Percentiles rank a stretch among this genome's conserved stretches.
phyloP scores from a whole-genome alignment of 2,113 vertebrate species.

The Cepphus grylle region DNA sequence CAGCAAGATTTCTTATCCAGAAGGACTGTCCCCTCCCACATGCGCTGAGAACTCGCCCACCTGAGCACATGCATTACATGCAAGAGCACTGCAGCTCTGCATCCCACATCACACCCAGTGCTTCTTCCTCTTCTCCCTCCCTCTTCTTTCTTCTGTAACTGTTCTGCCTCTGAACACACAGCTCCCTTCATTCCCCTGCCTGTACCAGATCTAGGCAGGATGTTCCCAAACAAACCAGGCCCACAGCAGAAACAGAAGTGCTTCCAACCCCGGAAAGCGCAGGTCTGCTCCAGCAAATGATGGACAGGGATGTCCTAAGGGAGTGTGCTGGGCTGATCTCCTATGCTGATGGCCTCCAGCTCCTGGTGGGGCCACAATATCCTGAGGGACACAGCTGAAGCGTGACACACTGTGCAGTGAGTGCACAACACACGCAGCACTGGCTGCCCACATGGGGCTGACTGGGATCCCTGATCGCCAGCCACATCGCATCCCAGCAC shows the following conservation, averaged over 20 bases:
- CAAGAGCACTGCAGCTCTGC: neutral
- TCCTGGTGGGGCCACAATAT: neutral
- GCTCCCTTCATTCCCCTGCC: neutral
- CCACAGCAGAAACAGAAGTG: neutral
- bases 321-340: neutral
- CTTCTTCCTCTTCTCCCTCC: neutral
- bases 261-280: neutral
- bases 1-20: neutral
- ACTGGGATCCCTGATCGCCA: neutral
- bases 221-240: neutral
- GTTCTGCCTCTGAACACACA: rapidly evolving
- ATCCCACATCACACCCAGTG: rapidly evolving
- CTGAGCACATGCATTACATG: neutral
- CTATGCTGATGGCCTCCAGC: neutral
- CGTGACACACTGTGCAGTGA: neutral
- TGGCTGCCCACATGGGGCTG: neutral
- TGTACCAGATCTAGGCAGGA: neutral
- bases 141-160: neutral
- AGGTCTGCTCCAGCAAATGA: neutral
- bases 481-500: rapidly evolving
- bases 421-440: neutral
- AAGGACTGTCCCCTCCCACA: neutral
- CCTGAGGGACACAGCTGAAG: neutral
- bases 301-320: neutral
- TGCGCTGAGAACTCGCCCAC: neutral